Percentiles rank a stretch among this genome's conserved stretches.
phyloP scores from a whole-genome alignment of 2,888 invertebrate genomes.

The Helobdella robusta region DNA sequence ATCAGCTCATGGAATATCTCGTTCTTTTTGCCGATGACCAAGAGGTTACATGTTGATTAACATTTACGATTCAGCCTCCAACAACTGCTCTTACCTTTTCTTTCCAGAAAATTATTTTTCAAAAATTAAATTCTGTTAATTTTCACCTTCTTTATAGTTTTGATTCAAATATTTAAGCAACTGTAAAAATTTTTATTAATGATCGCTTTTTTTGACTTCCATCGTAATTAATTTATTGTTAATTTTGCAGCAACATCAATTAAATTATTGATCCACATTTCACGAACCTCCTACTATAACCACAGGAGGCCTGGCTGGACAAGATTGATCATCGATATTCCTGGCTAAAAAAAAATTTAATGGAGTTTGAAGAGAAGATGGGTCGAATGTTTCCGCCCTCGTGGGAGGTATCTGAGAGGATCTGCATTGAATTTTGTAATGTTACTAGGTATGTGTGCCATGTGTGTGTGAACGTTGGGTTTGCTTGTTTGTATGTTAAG shows the following conservation, averaged over 20 bases:
- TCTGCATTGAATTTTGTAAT: constrained; percentile 78
- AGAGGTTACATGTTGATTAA: too few relatives aligned
- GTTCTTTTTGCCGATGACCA: constrained; percentile 89
- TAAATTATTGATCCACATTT: constrained; percentile 6
- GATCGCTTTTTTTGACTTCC: not conserved
- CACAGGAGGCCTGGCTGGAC: constrained; percentile 75
- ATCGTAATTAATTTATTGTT: constrained; percentile 2
- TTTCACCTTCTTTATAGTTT: not conserved
- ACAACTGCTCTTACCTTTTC: too few relatives aligned
- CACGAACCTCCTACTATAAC: too few relatives aligned
- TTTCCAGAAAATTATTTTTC: not conserved
- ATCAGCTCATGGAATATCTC: constrained; percentile 80
- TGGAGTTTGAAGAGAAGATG: constrained; percentile 84
- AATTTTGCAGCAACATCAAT: not conserved
- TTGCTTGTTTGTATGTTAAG: too few relatives aligned
- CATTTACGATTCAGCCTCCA: too few relatives aligned
- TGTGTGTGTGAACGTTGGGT: too few relatives aligned
- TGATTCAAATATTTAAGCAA: not conserved
- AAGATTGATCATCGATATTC: constrained; percentile 64
- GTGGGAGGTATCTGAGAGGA: constrained; percentile 88
- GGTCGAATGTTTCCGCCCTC: constrained; percentile 75
- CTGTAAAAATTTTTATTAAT: not conserved
- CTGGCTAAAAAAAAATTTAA: constrained; percentile 86
- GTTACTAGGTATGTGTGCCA: constrained; percentile 57
- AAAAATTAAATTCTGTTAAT: not conserved